Base-by-base conservation (phyloP, 2,113 vertebrate genomes). In the Alaudala cheleensis region DNA sequence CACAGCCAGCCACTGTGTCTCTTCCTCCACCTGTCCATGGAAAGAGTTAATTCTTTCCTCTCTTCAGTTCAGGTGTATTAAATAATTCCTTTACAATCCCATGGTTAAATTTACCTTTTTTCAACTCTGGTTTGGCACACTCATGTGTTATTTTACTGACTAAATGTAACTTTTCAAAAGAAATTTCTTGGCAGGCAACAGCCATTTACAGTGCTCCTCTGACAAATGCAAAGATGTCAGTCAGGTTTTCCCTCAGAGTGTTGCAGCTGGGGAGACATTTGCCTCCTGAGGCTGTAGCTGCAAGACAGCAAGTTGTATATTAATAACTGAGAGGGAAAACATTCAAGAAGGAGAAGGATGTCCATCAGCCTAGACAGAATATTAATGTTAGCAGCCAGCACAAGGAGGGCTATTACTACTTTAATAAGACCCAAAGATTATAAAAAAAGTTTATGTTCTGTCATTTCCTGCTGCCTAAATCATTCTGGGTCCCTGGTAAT, bases 381-480 rank as follows among this genome's bases (percentile, higher is more conserved):
- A 86, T 34, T 56, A 53, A 42, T 53, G 37, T 64, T 49, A 76
- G 34, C 42, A 88, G 28, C 37, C 31, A 89, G 37, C 21, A 87
- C 33, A 47, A 51, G 28, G 21, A 81, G 24, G 11, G 31, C 42
- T 64, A n/a, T 31, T 81, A 71, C 45, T 85, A 50, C 45, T 45
- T 72, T 47, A 81, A 12, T 67, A 85, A 40, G 29, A 72, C 44
- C 9, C 14, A 50, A 74, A 88, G 37, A 83, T 44, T 37, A 49
- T 15, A 5, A 45, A 44, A 50, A 49, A 91, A 50, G 0, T 82
- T 84, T 87, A 45, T 17, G 7, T 76, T 81, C 4, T 3, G 12
- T 53, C 26, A 71, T 88, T 95, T 93, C n/a, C 91, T 87, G 45
- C 37, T 89, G 57, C 57, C 20, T 50, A 44, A 81, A n/a, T 76